Conservation (phyloP, 1,140 invertebrate species). For the Marisa cornuarietis region DNA sequence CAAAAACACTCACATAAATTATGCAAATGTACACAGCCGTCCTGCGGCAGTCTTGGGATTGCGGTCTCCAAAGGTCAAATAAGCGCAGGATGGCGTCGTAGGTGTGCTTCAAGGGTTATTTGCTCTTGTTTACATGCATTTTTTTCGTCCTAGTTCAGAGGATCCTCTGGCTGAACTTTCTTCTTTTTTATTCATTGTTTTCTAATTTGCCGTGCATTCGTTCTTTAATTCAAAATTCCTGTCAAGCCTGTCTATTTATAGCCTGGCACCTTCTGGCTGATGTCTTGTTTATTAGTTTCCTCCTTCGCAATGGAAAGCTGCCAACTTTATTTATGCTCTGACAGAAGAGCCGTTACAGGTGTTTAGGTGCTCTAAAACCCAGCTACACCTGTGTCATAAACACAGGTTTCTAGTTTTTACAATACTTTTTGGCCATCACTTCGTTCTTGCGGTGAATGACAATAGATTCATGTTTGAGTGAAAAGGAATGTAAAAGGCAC, state of each 20-base stretch:
- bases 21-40: no score
- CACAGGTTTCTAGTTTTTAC: no score
- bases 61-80: no score
- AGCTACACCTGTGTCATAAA: neutral
- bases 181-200: neutral
- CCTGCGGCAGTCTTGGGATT: no score
- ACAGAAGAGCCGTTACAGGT: neutral
- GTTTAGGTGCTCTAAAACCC: neutral
- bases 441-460: no score
- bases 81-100: neutral
- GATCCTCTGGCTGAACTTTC: neutral
- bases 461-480: no score
- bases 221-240: neutral
- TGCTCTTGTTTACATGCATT: neutral
- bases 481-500: no score
- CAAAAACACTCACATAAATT: no score
- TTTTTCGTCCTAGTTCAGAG: neutral
- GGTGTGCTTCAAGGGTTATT: neutral
- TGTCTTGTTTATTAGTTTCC: neutral
- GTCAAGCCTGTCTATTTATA: neutral
- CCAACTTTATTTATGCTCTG: neutral
- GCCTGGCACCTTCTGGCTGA: neutral
- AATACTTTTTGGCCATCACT: no score
- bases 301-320: neutral
- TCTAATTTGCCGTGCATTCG: neutral